phyloP scores from a whole-genome alignment of 2,113 vertebrate species.

The Terrapene triunguis region DNA sequence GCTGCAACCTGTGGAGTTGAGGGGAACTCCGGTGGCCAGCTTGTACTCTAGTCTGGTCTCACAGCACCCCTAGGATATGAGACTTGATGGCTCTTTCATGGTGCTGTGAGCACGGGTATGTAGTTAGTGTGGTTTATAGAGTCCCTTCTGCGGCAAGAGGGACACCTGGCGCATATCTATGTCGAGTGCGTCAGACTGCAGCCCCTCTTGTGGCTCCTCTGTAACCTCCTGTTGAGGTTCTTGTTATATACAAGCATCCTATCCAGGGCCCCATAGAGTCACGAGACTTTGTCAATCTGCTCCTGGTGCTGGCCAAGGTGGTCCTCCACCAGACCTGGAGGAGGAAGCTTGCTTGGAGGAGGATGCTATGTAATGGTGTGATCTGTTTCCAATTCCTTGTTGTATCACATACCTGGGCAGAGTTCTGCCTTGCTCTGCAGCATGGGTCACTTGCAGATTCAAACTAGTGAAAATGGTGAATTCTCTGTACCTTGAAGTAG shows the following conservation, averaged over 20 bases:
- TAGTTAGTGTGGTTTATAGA: neutral
- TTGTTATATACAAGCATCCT: neutral
- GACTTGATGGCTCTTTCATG: neutral
- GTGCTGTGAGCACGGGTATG: neutral
- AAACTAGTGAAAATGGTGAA: no score
- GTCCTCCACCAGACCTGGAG: no score
- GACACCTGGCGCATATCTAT: no score
- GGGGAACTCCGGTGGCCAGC: neutral
- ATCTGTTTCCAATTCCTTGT: no score
- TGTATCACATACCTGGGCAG: no score
- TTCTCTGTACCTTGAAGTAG: no score
- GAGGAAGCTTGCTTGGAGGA: no score
- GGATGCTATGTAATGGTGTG: no score
- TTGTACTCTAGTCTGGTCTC: neutral
- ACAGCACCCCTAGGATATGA: neutral
- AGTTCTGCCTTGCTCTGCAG: no score
- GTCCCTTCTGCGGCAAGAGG: neutral
- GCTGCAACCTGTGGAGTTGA: neutral
- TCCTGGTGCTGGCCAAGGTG: neutral
- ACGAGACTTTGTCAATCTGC: neutral
- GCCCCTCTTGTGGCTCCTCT: no score
- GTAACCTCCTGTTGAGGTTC: neutral
- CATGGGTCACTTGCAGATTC: neutral
- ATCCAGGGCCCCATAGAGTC: neutral
- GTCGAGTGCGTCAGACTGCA: no score